Evolutionary conservation across 2,888 invertebrate genomes (phyloP).

Genomic region (Nymphalis urticae): DNA sequence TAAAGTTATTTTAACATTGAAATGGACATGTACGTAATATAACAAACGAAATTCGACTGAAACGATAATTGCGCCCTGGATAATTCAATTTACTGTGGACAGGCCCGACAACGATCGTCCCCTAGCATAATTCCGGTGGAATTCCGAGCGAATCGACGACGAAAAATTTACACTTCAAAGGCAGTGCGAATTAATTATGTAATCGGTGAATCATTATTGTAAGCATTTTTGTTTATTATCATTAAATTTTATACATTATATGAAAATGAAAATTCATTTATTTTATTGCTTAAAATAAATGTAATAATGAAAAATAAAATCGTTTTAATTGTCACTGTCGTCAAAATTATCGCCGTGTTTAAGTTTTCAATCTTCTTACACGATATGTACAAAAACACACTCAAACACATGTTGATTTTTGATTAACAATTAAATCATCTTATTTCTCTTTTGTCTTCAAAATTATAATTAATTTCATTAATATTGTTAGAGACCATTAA

Average conservation of each 20-base stretch:
- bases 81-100: constrained; percentile 13
- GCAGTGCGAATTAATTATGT: not conserved
- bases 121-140: not conserved
- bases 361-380: no score
- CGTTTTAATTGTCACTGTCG: no score
- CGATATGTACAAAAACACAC: no score
- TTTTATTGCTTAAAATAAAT: no score
- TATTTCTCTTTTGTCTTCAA: no score
- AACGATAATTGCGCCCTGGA: constrained; percentile 5
- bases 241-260: not conserved
- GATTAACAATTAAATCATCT: no score
- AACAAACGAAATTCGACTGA: constrained; percentile 8
- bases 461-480: no score
- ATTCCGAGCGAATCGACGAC: not conserved
- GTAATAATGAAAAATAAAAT: no score
- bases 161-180: constrained; percentile 12
- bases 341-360: no score
- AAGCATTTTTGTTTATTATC: not conserved
- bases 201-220: not conserved
- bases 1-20: not conserved
- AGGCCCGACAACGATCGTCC: constrained; percentile 7
- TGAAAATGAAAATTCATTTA: not conserved
- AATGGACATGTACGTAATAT: not conserved
- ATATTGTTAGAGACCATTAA: no score
- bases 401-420: no score